Base-by-base conservation (phyloP, 2,797 vertebrate genomes). In the Muraenolepis orangiensis region DNA sequence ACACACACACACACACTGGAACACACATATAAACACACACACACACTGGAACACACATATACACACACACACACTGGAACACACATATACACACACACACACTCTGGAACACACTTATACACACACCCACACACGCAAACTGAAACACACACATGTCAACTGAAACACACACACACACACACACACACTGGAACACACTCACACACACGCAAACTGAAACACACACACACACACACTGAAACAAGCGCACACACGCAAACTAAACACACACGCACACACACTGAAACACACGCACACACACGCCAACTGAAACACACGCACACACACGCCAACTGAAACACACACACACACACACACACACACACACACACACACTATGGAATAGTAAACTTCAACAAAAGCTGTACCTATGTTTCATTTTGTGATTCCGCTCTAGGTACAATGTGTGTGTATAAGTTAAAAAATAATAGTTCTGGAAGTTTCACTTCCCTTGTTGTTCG, bases 71-170 rank as follows among this genome's bases (percentile, higher is more conserved):
- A 70, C 74, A 71, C 69, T 38, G n/a, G n/a, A n/a, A n/a, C n/a
- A n/a, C n/a, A n/a, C n/a, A 32, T 46, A 32, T 66, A 23, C 66
- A 69, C 69, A 38, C 42, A 20, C 66, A 74, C 81, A 70, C 74
- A 71, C 69, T 38, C 10, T 14, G 32, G 26, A 38, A 18, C 61
- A n/a, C n/a, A n/a, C n/a, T n/a, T n/a, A 32, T 46, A 32, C 72
- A 23, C 66, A 69, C 69, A 38, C 42, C 13, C 66, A 74, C 81
- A 70, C 74, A 71, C 69, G n/a, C n/a, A n/a, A n/a, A n/a, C n/a
- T n/a, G 36, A 30, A 38, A 23, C 20, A 32, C 46, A 32, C 46
- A 61, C n/a, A 32, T 30, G n/a, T n/a, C n/a, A n/a, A 66, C 18
- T 23, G 38, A 23, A 18, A 61, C 71, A 64, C 71, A 72, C 51